phyloP scores from a whole-genome alignment of 2,888 invertebrate genomes.

The Dioctria linearis region DNA sequence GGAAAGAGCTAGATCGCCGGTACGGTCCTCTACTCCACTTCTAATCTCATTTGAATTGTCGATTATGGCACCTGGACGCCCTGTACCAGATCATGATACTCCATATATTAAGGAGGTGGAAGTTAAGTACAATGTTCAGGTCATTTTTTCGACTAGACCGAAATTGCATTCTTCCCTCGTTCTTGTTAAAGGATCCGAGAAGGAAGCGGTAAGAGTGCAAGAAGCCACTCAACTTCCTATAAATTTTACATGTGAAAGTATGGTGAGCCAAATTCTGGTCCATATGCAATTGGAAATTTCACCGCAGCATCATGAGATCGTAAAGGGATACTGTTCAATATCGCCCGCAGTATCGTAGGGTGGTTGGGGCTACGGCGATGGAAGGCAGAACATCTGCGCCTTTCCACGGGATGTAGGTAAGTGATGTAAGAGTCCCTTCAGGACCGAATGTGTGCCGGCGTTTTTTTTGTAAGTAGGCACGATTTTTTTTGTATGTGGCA shows the following conservation, averaged over 20 bases:
- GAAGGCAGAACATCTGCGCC: too few species aligned
- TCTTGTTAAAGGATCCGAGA: constrained; percentile 92
- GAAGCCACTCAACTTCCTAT: constrained; percentile 88
- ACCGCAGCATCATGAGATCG: constrained; percentile 92
- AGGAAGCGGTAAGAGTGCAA: constrained; percentile 89
- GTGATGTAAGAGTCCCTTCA: too few species aligned
- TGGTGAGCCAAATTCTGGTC: constrained; percentile 87
- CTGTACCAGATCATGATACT: constrained; percentile 82
- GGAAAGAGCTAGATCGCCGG: constrained; percentile 88
- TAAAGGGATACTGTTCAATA: too few species aligned
- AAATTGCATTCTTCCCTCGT: constrained; percentile 88
- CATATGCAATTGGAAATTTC: constrained; percentile 96
- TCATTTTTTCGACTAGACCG: constrained; percentile 88
- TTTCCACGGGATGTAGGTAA: too few species aligned
- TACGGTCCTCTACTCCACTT: constrained; percentile 90
- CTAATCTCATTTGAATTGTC: constrained; percentile 95
- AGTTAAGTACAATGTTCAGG: constrained; percentile 90
- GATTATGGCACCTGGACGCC: constrained; percentile 78
- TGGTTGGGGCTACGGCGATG: too few species aligned
- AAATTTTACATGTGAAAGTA: constrained; percentile 84
- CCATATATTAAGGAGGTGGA: constrained; percentile 89
- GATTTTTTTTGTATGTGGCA: too few species aligned
- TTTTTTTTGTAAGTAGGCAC: too few species aligned
- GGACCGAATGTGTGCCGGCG: too few species aligned
- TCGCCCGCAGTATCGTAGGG: too few species aligned